Evolutionary conservation across 2,888 invertebrate species (phyloP), one percentile per base, ranked within the genome.

Genomic region (Cecidostiba fungosa): DNA sequence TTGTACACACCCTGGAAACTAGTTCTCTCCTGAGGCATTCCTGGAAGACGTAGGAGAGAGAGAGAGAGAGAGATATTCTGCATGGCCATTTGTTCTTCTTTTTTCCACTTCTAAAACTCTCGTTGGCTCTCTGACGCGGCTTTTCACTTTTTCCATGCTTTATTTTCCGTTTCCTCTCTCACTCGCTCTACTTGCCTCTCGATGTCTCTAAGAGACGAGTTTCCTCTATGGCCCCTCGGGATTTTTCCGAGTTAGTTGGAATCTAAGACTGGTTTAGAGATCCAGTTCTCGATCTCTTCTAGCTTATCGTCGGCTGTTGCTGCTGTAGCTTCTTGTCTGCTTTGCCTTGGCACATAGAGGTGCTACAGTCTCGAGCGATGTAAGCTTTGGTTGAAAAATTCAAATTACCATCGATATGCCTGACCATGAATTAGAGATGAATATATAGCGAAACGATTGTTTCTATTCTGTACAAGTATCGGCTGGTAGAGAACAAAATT

Each of bases 201-300:
- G 4, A 36, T n/a, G 74, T 79, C 70, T 85, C 87, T 86, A 85
- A 84, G 89, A 59, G 32, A 88, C 89, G 85, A 88, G 90, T 90
- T 90, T 90, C 88, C 86, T 84, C 88, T 88, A 87, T 87, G 88
- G 84, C 79, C 84, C 82, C 85, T 84, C 87, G 85, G 66, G 81
- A 89, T 90, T 89, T 86, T 88, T 89, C 88, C 83, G 85, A 86
- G 86, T 88, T 87, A 87, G 88, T 88, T 84, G 87, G 89, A 89
- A 90, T 90, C 89, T 90, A 90, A 90, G 89, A 91, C 90, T 88
- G 90, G 91, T 90, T 91, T 90, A 87, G 87, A 88, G 85, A 89
- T 89, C 87, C 87, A 86, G 88, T 89, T 88, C 86, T 86, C 77
- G 77, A 59, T 86, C 76, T 66, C 79, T 32, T 69, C 70, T 43